A percentile compares a stretch with the other conserved stretches of the same genome.
Conservation (phyloP, 2,888 invertebrate genomes). For the Scrobipalpa costella region DNA sequence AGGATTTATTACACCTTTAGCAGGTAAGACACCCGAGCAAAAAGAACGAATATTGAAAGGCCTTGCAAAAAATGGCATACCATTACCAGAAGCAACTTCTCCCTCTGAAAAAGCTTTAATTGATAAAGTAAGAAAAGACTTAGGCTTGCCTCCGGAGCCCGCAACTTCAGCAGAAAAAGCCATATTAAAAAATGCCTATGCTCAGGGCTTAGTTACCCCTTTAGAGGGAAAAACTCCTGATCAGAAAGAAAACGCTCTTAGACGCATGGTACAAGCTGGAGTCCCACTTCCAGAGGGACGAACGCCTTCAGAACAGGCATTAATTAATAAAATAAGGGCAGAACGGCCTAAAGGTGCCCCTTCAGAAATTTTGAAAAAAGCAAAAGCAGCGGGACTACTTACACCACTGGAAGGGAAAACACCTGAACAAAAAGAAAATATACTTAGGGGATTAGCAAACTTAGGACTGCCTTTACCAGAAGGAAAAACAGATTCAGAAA, state of each 20-base stretch:
- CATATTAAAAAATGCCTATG: constrained; percentile 35
- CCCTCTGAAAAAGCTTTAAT: constrained; percentile 39
- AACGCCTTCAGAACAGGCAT: constrained; percentile 37
- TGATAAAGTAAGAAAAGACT: constrained; percentile 29
- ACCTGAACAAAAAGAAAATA: constrained; percentile 39
- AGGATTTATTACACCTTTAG: constrained; percentile 36
- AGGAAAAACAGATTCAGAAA: constrained; percentile 40
- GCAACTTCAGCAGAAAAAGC: constrained; percentile 32
- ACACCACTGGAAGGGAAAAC: constrained; percentile 40
- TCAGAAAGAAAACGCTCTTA: constrained; percentile 43
- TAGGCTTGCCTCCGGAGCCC: constrained; percentile 29
- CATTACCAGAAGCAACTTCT: constrained; percentile 37
- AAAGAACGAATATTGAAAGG: constrained; percentile 40
- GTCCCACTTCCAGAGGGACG: constrained; percentile 37
- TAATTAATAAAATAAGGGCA: constrained; percentile 36
- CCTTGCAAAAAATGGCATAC: constrained; percentile 31
- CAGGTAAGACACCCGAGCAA: constrained; percentile 39
- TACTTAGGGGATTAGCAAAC: constrained; percentile 35
- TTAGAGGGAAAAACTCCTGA: constrained; percentile 42
- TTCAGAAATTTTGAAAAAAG: constrained; percentile 32
- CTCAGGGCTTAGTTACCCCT: constrained; percentile 39
- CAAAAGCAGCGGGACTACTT: constrained; percentile 39
- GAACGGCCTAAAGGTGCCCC: too few relatives aligned
- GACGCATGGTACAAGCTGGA: constrained; percentile 30
- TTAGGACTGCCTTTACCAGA: constrained; percentile 38